These are phyloP conservation scores for Proctacanthus coquilletti DNA, from an alignment of 1,140 invertebrate species.

Conservation along the genomic window DNA sequence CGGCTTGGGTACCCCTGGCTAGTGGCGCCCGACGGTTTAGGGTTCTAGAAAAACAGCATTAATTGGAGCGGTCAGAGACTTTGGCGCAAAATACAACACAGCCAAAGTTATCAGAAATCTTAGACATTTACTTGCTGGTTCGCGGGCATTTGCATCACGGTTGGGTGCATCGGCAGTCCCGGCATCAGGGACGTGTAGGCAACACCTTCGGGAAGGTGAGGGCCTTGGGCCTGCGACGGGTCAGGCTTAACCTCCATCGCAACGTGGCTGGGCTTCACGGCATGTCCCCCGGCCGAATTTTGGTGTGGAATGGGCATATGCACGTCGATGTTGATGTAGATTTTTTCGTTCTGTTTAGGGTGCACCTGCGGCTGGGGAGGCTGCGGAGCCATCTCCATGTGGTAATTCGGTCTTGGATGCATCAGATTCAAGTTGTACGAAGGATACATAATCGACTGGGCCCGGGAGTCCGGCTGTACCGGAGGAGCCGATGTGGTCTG, in stretches of 20 bases:
- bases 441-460: slow-evolving; percentile 17
- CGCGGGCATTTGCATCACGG: slow-evolving; percentile 23
- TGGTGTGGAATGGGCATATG: slow-evolving; percentile 17
- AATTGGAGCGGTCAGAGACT: too few species aligned
- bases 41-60: slow-evolving; percentile 14
- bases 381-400: slow-evolving; percentile 16
- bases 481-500: slow-evolving; percentile 21
- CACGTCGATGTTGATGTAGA: background rate
- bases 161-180: slow-evolving; percentile 20
- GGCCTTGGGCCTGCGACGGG: slow-evolving; percentile 12
- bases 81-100: background rate
- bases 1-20: slow-evolving; percentile 25
- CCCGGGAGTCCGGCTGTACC: slow-evolving; percentile 19
- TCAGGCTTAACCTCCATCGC: slow-evolving; percentile 21
- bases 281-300: background rate
- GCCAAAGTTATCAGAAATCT: background rate
- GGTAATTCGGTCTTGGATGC: slow-evolving; percentile 20
- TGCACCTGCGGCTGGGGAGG: slow-evolving; percentile 4
- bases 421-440: slow-evolving; percentile 12
- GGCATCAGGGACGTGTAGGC: slow-evolving; percentile 20
- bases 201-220: slow-evolving; percentile 13
- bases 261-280: too few species aligned
- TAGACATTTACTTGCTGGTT: slow-evolving; percentile 6
- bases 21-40: slow-evolving; percentile 21
- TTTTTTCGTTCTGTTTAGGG: slow-evolving; percentile 4